Conservation (phyloP, 2,113 vertebrate species). For the Pristiophorus japonicus region DNA sequence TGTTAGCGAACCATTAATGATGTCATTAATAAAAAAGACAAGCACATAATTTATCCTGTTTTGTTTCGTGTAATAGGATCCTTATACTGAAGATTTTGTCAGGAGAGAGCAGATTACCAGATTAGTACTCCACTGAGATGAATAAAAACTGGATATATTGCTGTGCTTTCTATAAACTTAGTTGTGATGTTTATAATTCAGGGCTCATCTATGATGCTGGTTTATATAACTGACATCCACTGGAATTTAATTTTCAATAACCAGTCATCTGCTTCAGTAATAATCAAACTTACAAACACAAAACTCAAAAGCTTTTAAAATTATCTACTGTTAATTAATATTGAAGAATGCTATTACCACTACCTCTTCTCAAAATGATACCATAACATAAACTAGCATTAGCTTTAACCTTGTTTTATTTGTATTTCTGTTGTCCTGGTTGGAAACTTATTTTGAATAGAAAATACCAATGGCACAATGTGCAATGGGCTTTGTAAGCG, state of each 20-base stretch:
- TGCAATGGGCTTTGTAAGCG: background rate
- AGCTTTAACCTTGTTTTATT: background rate
- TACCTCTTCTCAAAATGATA: background rate
- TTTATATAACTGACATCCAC: background rate
- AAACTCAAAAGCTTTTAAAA: background rate
- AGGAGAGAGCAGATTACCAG: background rate
- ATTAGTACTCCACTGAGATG: constrained; percentile 4
- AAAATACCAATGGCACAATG: background rate
- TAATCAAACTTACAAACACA: background rate
- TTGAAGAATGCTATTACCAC: background rate
- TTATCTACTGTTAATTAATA: background rate
- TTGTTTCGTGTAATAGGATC: background rate
- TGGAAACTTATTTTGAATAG: background rate
- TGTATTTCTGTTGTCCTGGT: background rate
- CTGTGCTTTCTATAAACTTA: background rate
- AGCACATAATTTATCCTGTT: constrained; percentile 19
- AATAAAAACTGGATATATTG: background rate
- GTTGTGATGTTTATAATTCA: background rate
- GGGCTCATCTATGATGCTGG: background rate
- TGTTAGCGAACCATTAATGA: constrained; percentile 16
- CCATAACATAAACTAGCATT: background rate
- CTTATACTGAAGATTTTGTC: background rate
- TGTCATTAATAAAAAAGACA: constrained; percentile 21
- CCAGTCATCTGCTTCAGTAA: background rate
- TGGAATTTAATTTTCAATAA: background rate